These are phyloP conservation scores for Apis cerana DNA, from an alignment of 1,140 invertebrate genomes.

Conservation along the genomic window DNA sequence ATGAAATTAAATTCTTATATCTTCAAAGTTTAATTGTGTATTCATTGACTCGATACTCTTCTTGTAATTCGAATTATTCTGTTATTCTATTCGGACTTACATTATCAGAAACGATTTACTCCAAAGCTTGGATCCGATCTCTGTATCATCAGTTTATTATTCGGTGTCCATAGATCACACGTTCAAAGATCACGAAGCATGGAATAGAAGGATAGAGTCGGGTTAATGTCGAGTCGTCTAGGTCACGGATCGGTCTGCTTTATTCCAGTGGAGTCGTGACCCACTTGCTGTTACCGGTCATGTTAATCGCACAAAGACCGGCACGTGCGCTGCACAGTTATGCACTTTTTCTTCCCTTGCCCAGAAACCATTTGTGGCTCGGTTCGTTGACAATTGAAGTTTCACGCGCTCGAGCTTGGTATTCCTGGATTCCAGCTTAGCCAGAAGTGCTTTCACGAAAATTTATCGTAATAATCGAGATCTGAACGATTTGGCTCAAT, in stretches of 20 bases:
- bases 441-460: neutral
- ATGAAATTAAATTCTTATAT: too few species aligned
- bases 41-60: too few species aligned
- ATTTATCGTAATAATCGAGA: neutral
- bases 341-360: constrained; percentile 15
- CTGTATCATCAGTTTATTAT: too few species aligned
- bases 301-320: constrained; percentile 48
- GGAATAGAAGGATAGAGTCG: constrained; percentile 53
- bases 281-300: constrained; percentile 68
- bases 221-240: constrained; percentile 64
- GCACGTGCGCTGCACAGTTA: constrained; percentile 21
- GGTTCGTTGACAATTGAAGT: constrained; percentile 14
- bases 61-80: too few species aligned
- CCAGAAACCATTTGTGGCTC: neutral
- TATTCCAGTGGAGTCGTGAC: constrained; percentile 63
- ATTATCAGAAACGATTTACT: too few species aligned
- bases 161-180: neutral
- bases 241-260: constrained; percentile 64
- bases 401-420: neutral
- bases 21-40: too few species aligned
- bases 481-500: too few species aligned
- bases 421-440: neutral
- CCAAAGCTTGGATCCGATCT: too few species aligned
- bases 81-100: too few species aligned
- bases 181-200: constrained; percentile 1